A percentile compares a stretch with the other conserved stretches of the same genome.
Evolutionary conservation across 2,797 vertebrate genomes (phyloP).

Genomic region (Catharus ustulatus): DNA sequence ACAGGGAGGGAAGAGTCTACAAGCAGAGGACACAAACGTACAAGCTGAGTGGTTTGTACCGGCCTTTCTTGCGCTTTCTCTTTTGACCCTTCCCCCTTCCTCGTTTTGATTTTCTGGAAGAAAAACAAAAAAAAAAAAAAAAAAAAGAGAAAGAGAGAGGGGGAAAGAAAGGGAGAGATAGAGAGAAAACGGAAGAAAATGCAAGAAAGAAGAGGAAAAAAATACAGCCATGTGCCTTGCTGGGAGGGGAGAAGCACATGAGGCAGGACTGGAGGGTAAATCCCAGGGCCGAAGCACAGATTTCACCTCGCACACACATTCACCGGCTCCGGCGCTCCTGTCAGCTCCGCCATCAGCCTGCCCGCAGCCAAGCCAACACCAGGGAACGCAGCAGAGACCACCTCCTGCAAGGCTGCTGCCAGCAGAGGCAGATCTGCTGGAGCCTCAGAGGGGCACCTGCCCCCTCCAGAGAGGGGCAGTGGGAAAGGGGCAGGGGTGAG

Average conservation of each 20-base stretch:
- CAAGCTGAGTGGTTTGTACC: constrained; percentile 86
- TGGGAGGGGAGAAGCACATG: constrained; percentile 33
- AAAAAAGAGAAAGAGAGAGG: constrained; percentile 58
- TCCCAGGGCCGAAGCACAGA: neutral
- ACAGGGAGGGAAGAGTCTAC: constrained; percentile 66
- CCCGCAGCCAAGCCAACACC: neutral
- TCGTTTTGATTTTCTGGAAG: constrained; percentile 95
- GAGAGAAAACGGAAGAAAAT: constrained; percentile 59
- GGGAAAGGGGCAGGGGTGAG: neutral
- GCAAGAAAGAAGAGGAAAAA: constrained; percentile 33
- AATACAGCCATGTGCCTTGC: constrained; percentile 59
- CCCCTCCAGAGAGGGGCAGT: neutral
- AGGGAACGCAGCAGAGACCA: neutral
- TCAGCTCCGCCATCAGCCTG: neutral
- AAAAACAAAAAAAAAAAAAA: constrained; percentile 79
- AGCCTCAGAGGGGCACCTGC: neutral
- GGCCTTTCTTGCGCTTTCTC: constrained; percentile 98
- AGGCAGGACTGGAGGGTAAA: constrained; percentile 19
- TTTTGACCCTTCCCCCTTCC: constrained; percentile 96
- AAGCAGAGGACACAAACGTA: constrained; percentile 83
- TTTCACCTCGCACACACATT: constrained; percentile 6
- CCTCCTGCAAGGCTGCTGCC: neutral
- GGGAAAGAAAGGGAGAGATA: constrained; percentile 23
- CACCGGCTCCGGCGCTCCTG: neutral
- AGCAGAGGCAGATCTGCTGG: neutral